Percentiles rank a stretch among this genome's conserved stretches.
phyloP scores from a whole-genome alignment of 2,797 vertebrate genomes.

The Sebastes diaconus region DNA sequence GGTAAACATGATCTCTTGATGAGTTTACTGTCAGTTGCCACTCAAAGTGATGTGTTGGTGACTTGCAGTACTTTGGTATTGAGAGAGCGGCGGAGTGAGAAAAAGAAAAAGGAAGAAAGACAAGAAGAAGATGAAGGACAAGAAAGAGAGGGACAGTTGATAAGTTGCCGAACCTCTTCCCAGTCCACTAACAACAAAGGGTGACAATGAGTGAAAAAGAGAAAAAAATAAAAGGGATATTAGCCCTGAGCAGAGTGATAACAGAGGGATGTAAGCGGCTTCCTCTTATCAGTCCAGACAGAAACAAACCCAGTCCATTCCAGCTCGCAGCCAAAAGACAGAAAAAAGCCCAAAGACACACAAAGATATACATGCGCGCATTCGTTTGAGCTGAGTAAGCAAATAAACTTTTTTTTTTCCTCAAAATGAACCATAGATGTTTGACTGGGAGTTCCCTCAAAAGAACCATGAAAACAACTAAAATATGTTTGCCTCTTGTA shows the following conservation, averaged over 20 bases:
- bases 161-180: conserved; percentile 54
- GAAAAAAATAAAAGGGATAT: conserved; percentile 74
- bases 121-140: conserved; percentile 29
- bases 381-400: conserved; percentile 58
- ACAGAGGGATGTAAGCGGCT: conserved; percentile 77
- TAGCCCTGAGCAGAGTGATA: conserved; percentile 78
- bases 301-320: conserved; percentile 72
- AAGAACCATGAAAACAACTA: conserved; percentile 10
- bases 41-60: conserved; percentile 8
- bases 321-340: conserved; percentile 62
- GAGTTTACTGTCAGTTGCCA: neutral
- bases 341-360: conserved; percentile 52
- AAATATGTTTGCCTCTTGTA: neutral
- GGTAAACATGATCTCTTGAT: conserved; percentile 13
- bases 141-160: conserved; percentile 27
- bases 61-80: neutral
- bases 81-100: neutral
- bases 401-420: conserved; percentile 11
- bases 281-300: conserved; percentile 79
- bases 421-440: conserved; percentile 7
- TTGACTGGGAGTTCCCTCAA: conserved; percentile 15
- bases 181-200: conserved; percentile 61
- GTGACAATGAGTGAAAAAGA: conserved; percentile 55
- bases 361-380: conserved; percentile 15
- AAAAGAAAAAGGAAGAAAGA: neutral